Evolutionary conservation across 2,888 invertebrate species (phyloP).

Genomic region (Rhaphigaster nebulosa): DNA sequence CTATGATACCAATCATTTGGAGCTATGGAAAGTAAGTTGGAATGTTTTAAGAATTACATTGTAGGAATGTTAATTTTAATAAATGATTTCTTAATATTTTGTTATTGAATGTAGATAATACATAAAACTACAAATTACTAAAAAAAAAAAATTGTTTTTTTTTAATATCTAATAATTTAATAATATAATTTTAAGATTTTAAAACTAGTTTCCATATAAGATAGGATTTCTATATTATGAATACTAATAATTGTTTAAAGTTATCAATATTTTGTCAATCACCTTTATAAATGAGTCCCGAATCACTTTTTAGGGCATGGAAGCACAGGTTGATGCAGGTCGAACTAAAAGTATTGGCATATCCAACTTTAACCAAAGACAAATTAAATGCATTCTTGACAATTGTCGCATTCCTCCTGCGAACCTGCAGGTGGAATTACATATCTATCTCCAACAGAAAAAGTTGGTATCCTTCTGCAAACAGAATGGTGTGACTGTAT

Average conservation of each 20-base stretch:
- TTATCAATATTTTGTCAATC: slow-evolving; percentile 68
- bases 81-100: no score
- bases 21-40: slow-evolving; percentile 78
- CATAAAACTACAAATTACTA: no score
- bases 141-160: no score
- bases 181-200: no score
- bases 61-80: no score
- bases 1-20: slow-evolving; percentile 75
- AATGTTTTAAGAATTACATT: not conserved
- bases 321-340: slow-evolving; percentile 77
- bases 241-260: not conserved
- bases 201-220: no score
- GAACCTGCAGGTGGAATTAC: slow-evolving; percentile 81
- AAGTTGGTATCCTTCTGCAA: slow-evolving; percentile 76
- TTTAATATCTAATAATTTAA: no score
- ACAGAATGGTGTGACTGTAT: slow-evolving; percentile 75
- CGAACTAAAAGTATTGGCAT: slow-evolving; percentile 80
- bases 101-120: no score
- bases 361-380: slow-evolving; percentile 83
- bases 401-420: slow-evolving; percentile 77
- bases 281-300: not conserved
- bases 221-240: not conserved
- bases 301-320: slow-evolving; percentile 75
- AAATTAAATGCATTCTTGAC: slow-evolving; percentile 76
- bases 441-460: slow-evolving; percentile 82